These are phyloP conservation scores for Carlito syrichta DNA, from an alignment of 2,113 vertebrate genomes.

Conservation along the genomic window DNA sequence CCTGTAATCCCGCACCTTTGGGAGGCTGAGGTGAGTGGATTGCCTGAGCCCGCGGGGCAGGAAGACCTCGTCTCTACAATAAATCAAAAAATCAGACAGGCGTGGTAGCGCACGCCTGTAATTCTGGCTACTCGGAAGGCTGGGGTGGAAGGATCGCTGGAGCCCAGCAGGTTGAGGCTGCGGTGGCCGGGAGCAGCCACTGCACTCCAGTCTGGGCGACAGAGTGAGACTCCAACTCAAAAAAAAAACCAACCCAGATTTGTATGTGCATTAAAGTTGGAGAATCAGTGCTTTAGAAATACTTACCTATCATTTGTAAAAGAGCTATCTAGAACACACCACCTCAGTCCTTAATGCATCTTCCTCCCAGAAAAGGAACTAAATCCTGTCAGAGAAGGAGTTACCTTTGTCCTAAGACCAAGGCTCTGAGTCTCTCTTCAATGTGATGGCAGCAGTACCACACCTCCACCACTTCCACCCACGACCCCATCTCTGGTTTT, in stretches of 20 bases:
- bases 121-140: too few species aligned
- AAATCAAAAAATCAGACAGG: too few species aligned
- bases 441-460: neutral
- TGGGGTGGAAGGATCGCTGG: too few species aligned
- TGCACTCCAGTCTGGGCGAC: too few species aligned
- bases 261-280: neutral
- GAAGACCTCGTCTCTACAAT: too few species aligned
- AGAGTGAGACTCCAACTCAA: too few species aligned
- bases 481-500: neutral
- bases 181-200: too few species aligned
- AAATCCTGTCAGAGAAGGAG: neutral
- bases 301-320: neutral
- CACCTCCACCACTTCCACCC: fast-evolving
- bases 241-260: neutral
- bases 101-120: too few species aligned
- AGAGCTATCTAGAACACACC: neutral
- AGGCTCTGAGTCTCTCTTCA: neutral
- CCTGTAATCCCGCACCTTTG: too few species aligned
- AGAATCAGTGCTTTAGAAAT: neutral
- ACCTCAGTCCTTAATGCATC: neutral
- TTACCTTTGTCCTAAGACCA: neutral
- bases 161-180: too few species aligned
- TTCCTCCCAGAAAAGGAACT: neutral
- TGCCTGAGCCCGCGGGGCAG: too few species aligned
- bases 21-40: too few species aligned